Evolutionary conservation across 1,140 invertebrate genomes (phyloP), one percentile per base, ranked within the genome.

Genomic region (Matsumurasca onukii): DNA sequence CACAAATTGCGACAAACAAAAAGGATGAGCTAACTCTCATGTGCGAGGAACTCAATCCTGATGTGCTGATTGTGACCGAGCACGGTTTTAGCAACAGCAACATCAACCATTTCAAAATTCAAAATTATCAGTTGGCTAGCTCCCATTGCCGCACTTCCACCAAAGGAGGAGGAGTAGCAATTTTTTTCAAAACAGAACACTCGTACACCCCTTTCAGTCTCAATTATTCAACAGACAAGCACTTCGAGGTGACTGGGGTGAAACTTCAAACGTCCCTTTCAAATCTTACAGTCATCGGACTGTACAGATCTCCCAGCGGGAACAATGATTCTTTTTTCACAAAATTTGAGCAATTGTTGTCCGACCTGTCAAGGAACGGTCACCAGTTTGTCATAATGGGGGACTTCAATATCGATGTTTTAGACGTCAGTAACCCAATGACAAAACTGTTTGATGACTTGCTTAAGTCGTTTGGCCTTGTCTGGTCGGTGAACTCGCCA

Each of bases 401-500:
- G 12, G 57, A 61, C 30, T 61, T 61, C 15, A 29, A 27, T 15
- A 31, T 31, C 9, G 24, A 31, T 15, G 13, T 61, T 15, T 29
- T 61, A 24, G 22, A 31, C 22, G 15, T 15, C 3, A 31, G 13
- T 29, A 22, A 29, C 57, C 57, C 27, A 13, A 9, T 61, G 15
- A 29, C 25, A 9, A 29, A 15, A 22, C 57, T 12, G 57, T 31
- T 61, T 61, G 9, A 31, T 5, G 57, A 61, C 30, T 9, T 61
- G 5, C 57, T 61, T 15, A 61, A 29, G 25, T 25, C 24, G 5
- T 29, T 25, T 29, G 20, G 13, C 12, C 24, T 61, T 17, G 13
- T 12, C 5, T 61, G 57, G 57, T 61, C 57, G 24, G 57, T 61
- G 57, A 61, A 61, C 57, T 29, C 24, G 20, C 57, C 57, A 25